A percentile compares a stretch with the other conserved stretches of the same genome.
These are phyloP conservation scores for Thomomys bottae DNA, from an alignment of 2,113 vertebrate genomes.

Conservation along the genomic window DNA sequence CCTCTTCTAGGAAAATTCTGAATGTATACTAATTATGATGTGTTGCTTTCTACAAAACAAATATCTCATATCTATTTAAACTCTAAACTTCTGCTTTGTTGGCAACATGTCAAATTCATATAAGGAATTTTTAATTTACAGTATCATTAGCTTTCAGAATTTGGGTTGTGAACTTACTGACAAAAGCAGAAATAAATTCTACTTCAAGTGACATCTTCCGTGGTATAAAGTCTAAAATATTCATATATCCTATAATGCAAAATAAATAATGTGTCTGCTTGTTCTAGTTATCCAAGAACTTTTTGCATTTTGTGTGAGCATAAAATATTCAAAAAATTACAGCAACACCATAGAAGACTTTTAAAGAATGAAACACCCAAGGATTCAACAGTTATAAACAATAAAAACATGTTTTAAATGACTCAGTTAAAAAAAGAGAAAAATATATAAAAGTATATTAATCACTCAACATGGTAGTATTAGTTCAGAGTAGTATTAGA, in stretches of 20 bases:
- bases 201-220: not conserved
- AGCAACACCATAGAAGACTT: not conserved
- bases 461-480: not conserved
- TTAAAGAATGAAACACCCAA: not conserved
- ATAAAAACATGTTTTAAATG: not conserved
- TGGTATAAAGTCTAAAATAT: constrained; percentile 5
- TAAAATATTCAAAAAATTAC: not conserved
- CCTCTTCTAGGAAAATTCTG: too few species aligned
- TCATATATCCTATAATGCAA: not conserved
- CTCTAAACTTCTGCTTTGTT: not conserved
- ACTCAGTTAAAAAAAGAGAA: not conserved
- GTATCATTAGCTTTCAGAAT: not conserved
- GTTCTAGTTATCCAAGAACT: not conserved
- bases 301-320: not conserved
- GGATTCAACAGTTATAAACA: not conserved
- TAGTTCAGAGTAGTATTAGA: not conserved
- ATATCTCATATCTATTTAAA: not conserved
- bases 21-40: too few species aligned
- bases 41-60: too few species aligned
- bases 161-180: not conserved
- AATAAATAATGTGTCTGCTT: not conserved
- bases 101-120: not conserved
- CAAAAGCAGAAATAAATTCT: not conserved
- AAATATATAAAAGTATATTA: not conserved
- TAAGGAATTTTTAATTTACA: not conserved